Conservation (phyloP, 2,888 invertebrate species). For the Syrphus vitripennis region DNA sequence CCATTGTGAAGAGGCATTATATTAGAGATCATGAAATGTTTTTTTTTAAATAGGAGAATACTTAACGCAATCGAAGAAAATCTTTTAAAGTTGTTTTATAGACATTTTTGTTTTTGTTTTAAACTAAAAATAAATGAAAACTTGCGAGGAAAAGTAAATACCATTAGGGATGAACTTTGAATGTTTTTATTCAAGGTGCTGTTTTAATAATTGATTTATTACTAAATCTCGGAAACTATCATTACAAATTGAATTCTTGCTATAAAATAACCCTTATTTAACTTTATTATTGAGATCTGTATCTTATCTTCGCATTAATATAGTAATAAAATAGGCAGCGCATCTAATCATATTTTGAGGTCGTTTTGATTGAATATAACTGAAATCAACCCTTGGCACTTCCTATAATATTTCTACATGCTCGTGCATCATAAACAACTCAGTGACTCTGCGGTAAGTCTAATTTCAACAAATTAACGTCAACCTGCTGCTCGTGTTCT, state of each 20-base stretch:
- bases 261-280: not conserved
- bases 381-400: not conserved
- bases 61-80: too few species aligned
- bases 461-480: constrained; percentile 53
- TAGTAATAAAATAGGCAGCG: not conserved
- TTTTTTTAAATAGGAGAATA: not conserved
- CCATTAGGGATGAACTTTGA: too few species aligned
- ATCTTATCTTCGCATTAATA: not conserved
- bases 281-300: not conserved
- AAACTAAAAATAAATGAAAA: too few species aligned
- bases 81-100: not conserved
- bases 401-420: not conserved
- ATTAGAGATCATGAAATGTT: not conserved
- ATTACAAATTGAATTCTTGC: too few species aligned
- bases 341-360: not conserved
- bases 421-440: not conserved
- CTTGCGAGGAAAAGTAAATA: too few species aligned
- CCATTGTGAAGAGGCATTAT: not conserved
- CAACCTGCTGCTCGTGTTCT: constrained; percentile 59
- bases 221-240: too few species aligned
- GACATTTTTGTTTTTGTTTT: too few species aligned
- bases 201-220: too few species aligned
- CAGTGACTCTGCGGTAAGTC: constrained; percentile 38
- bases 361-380: not conserved
- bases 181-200: too few species aligned